Conservation (phyloP, 2,113 vertebrate species). For the Tragelaphus strepsiceros region DNA sequence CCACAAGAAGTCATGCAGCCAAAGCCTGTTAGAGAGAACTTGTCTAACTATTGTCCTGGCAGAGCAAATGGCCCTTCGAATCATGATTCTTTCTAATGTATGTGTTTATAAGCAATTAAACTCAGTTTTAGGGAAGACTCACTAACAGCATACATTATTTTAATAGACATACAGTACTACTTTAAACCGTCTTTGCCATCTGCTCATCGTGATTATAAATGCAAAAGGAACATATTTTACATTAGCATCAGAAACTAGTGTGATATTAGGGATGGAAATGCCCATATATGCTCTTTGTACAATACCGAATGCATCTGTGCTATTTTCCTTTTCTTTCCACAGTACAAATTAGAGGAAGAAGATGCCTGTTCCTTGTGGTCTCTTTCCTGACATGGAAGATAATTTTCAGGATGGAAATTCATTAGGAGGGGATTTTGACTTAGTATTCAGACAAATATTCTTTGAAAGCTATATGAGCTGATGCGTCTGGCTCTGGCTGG, state of each 20-base stretch:
- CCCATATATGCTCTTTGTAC: constrained; percentile 82
- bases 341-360: constrained; percentile 73
- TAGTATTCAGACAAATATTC: constrained; percentile 66
- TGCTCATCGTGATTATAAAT: constrained; percentile 86
- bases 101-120: constrained; percentile 83
- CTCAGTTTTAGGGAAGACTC: constrained; percentile 79
- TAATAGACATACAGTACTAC: constrained; percentile 84
- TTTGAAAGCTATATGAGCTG: constrained; percentile 70
- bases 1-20: constrained; percentile 63
- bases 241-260: constrained; percentile 86
- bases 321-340: constrained; percentile 66
- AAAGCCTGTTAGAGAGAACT: constrained; percentile 72
- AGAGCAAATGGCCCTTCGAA: constrained; percentile 75
- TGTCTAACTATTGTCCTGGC: constrained; percentile 74
- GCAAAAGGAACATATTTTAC: constrained; percentile 84
- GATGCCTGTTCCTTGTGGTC: constrained; percentile 69
- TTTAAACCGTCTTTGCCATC: constrained; percentile 84
- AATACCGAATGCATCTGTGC: constrained; percentile 81
- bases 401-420: constrained; percentile 75
- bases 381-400: constrained; percentile 76
- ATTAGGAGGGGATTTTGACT: constrained; percentile 78
- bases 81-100: constrained; percentile 76
- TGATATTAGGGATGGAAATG: constrained; percentile 80
- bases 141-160: constrained; percentile 84
- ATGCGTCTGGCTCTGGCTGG: constrained; percentile 56